Percentiles rank a stretch among this genome's conserved stretches.
Evolutionary conservation across 92 coral and sea anemone species (phyloP).

Genomic region (Paragorgia papillata): DNA sequence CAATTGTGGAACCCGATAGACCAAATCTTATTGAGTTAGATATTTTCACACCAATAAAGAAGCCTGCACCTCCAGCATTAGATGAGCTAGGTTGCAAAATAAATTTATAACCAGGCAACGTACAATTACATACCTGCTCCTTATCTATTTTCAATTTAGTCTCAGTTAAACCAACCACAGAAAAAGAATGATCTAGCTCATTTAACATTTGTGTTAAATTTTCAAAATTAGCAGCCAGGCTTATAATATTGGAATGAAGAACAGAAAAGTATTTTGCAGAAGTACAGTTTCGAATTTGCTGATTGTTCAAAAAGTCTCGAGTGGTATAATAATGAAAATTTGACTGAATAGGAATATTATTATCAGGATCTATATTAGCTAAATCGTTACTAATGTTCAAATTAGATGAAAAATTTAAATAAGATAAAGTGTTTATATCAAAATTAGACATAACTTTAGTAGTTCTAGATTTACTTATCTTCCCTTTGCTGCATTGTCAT

Average conservation of each 20-base stretch:
- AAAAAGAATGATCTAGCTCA: conserved; percentile 43
- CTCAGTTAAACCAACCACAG: conserved; percentile 48
- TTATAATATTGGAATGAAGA: conserved; percentile 53
- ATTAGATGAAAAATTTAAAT: not conserved
- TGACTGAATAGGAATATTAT: conserved; percentile 22
- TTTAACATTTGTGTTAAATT: conserved; percentile 30
- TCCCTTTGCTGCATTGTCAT: not conserved
- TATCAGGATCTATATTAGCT: conserved; percentile 12
- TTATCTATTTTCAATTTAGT: conserved; percentile 33
- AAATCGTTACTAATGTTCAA: not conserved
- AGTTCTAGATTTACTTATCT: not conserved
- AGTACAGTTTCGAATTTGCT: not conserved
- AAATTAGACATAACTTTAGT: not conserved
- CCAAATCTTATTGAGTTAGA: conserved; percentile 14
- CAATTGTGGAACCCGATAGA: conserved; percentile 7
- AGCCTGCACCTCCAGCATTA: conserved; percentile 43
- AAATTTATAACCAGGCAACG: conserved; percentile 49
- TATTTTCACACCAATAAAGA: conserved; percentile 17
- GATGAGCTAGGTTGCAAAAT: conserved; percentile 43
- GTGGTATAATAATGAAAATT: conserved; percentile 11
- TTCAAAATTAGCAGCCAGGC: conserved; percentile 53
- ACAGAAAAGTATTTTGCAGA: not conserved
- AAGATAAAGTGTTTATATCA: not conserved
- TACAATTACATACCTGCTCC: conserved; percentile 34
- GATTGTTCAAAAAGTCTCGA: not conserved